Conservation (phyloP, 2,113 vertebrate genomes). For the Albula goreensis region DNA sequence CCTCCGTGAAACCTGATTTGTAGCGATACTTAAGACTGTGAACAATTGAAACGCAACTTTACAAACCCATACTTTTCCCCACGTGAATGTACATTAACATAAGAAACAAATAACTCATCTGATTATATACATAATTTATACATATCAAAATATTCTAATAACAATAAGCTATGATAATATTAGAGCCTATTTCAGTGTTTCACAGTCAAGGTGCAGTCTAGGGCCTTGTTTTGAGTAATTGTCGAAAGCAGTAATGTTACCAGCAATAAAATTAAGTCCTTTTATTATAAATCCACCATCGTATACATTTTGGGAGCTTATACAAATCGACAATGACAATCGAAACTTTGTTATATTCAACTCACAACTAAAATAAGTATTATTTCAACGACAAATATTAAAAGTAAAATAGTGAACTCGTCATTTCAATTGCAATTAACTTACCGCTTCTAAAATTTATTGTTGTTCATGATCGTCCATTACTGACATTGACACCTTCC, state of each 20-base stretch:
- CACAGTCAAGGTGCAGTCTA: not conserved
- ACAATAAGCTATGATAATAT: not conserved
- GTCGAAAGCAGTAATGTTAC: not conserved
- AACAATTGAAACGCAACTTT: not conserved
- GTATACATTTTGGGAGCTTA: not conserved
- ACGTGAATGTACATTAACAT: no score
- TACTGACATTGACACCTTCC: constrained; percentile 39
- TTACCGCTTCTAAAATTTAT: constrained; percentile 33
- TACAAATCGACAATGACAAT: not conserved
- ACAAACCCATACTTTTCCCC: no score
- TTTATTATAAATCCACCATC: constrained; percentile 9
- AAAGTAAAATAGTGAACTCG: not conserved
- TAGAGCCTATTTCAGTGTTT: not conserved
- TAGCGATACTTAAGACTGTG: not conserved
- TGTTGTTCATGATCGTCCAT: constrained; percentile 23
- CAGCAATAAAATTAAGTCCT: constrained; percentile 9
- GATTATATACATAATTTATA: not conserved
- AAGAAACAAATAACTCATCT: not conserved
- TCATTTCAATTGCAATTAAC: constrained; percentile 27
- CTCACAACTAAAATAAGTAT: not conserved
- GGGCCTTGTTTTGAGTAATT: constrained; percentile 15
- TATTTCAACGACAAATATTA: not conserved
- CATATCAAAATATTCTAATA: not conserved
- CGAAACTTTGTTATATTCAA: not conserved
- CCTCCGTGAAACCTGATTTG: not conserved